Conservation (phyloP, 1,140 invertebrate genomes). For the Plodia interpunctella region DNA sequence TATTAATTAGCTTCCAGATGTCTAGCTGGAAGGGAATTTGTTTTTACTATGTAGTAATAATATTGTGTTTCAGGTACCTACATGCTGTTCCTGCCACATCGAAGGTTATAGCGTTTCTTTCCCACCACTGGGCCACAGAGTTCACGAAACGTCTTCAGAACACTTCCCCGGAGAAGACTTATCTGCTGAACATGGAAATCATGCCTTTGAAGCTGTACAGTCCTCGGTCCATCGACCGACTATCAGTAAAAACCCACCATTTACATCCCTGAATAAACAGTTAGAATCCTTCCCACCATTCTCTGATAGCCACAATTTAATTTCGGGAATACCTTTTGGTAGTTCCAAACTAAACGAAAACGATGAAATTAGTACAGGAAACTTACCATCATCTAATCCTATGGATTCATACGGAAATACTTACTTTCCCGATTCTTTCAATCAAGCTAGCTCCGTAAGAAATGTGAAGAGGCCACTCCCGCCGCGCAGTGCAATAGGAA, state of each 20-base stretch:
- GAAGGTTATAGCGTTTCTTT: conserved; percentile 84
- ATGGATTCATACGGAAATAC: conserved; percentile 66
- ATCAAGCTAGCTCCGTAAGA: conserved; percentile 61
- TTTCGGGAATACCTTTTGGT: conserved; percentile 45
- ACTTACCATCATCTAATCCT: conserved; percentile 34
- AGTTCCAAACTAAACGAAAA: conserved; percentile 44
- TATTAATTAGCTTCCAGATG: no score
- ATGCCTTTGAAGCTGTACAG: conserved; percentile 66
- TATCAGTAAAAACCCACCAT: conserved; percentile 41
- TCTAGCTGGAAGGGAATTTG: no score
- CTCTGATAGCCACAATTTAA: conserved; percentile 55
- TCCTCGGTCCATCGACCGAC: conserved; percentile 53
- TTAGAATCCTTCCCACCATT: conserved; percentile 52
- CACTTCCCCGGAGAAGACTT: conserved; percentile 72
- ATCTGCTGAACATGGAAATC: conserved; percentile 59
- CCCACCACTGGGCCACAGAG: conserved; percentile 73
- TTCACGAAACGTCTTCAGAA: conserved; percentile 67
- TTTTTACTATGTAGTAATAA: not conserved
- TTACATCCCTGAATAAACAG: conserved; percentile 44
- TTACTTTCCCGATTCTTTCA: conserved; percentile 60
- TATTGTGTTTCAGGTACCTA: conserved; percentile 80
- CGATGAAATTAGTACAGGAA: conserved; percentile 39
- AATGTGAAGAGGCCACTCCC: conserved; percentile 59
- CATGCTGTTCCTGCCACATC: conserved; percentile 90
- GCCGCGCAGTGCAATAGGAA: conserved; percentile 37